phyloP scores from a whole-genome alignment of 2,113 vertebrate species.

The Neolamprologus brichardi region DNA sequence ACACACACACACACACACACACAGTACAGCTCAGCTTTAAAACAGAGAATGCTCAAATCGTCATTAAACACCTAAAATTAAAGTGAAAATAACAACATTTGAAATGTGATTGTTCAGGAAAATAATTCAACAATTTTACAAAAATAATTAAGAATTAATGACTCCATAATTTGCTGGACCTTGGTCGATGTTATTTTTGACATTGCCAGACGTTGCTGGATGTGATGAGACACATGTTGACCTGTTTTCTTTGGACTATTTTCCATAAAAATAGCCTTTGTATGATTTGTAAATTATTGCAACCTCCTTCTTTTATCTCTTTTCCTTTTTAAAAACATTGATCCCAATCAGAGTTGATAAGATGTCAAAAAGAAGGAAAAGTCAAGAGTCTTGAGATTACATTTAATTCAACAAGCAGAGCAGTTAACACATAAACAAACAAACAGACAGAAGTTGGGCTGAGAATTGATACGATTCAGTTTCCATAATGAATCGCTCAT shows the following conservation, averaged over 20 bases:
- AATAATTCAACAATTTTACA: neutral
- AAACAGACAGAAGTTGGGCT: neutral
- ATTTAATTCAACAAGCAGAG: neutral
- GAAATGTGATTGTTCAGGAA: neutral
- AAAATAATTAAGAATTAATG: neutral
- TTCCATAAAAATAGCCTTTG: neutral
- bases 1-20: neutral
- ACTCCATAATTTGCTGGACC: neutral
- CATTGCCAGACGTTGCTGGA: fast-evolving
- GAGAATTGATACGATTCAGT: neutral
- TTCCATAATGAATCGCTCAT: neutral
- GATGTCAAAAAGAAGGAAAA: neutral
- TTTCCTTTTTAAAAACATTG: neutral
- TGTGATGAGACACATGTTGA: neutral
- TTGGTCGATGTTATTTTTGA: neutral
- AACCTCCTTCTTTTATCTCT: neutral
- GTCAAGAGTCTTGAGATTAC: neutral
- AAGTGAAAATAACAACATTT: neutral
- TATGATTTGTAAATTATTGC: neutral
- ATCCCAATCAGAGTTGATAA: neutral
- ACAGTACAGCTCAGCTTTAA: neutral
- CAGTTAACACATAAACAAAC: neutral
- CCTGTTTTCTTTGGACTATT: neutral
- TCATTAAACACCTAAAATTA: neutral
- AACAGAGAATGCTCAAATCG: neutral